These are phyloP conservation scores for Vesta saturnalis DNA, from an alignment of 2,888 invertebrate genomes.

Conservation along the genomic window DNA sequence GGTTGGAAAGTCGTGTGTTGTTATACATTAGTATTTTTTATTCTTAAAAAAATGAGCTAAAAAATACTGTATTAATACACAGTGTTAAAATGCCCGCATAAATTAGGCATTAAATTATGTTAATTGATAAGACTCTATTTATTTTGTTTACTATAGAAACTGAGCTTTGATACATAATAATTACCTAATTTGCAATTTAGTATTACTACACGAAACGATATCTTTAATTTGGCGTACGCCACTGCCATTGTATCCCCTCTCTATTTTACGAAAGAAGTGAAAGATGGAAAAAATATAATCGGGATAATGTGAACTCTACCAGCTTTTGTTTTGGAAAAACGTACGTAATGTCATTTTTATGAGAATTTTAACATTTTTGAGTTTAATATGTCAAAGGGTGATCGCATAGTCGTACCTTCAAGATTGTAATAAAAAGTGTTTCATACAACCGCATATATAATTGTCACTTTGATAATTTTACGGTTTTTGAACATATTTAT, in stretches of 20 bases:
- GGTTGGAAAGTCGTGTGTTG: too few relatives aligned
- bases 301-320: slow-evolving; percentile 43
- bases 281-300: slow-evolving; percentile 44
- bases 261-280: slow-evolving; percentile 39
- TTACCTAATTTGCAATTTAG: too few relatives aligned
- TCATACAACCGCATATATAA: slow-evolving; percentile 5
- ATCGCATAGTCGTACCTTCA: slow-evolving; percentile 22
- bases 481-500: slow-evolving; percentile 14
- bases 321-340: slow-evolving; percentile 56
- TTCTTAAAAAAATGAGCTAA: too few relatives aligned
- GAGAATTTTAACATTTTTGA: slow-evolving; percentile 44
- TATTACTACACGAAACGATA: too few relatives aligned
- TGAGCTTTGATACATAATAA: too few relatives aligned
- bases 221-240: too few relatives aligned
- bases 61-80: too few relatives aligned
- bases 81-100: too few relatives aligned
- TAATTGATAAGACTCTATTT: too few relatives aligned
- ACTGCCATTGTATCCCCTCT: slow-evolving; percentile 23
- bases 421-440: slow-evolving; percentile 15
- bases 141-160: too few relatives aligned
- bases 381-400: slow-evolving; percentile 20
- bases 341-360: slow-evolving; percentile 52
- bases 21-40: too few relatives aligned
- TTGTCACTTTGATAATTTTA: slow-evolving; percentile 19
- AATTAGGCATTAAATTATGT: too few relatives aligned